Percentiles rank a stretch among this genome's conserved stretches.
Evolutionary conservation across 1,140 invertebrate species (phyloP).

Genomic region (Leptinotarsa lineolata): DNA sequence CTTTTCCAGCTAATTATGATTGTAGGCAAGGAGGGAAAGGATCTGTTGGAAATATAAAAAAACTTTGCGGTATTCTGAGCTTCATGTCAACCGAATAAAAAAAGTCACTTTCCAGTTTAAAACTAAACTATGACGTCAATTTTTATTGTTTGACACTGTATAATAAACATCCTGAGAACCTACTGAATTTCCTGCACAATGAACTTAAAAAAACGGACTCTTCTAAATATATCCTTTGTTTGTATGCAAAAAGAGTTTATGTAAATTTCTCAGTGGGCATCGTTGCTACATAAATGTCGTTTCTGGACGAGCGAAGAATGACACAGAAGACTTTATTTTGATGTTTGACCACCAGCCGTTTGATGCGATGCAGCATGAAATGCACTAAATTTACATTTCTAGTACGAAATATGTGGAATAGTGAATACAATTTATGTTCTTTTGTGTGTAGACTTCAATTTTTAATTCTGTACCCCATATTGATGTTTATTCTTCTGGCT

Average conservation of each 20-base stretch:
- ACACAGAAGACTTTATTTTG: slow-evolving; percentile 46
- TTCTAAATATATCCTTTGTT: background rate
- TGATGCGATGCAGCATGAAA: slow-evolving; percentile 25
- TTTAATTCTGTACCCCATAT: slow-evolving; percentile 27
- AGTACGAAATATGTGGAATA: slow-evolving; percentile 26
- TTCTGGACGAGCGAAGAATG: slow-evolving; percentile 29
- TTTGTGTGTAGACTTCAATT: slow-evolving; percentile 29
- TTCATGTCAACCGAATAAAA: too few species aligned
- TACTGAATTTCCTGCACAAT: background rate
- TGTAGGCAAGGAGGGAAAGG: too few species aligned
- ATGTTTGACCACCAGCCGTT: slow-evolving; percentile 44
- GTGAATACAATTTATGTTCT: slow-evolving; percentile 34
- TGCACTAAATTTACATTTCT: slow-evolving; percentile 29
- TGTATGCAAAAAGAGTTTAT: slow-evolving; percentile 31
- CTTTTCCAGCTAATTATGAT: too few species aligned
- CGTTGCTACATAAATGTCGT: slow-evolving; percentile 33
- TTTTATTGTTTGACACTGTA: background rate
- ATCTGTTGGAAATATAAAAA: too few species aligned
- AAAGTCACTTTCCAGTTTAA: too few species aligned
- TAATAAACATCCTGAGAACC: background rate
- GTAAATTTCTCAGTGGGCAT: slow-evolving; percentile 24
- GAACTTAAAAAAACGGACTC: background rate
- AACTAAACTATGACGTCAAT: too few species aligned
- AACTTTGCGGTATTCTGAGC: too few species aligned
- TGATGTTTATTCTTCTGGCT: background rate